Evolutionary conservation across 2,888 invertebrate genomes (phyloP), one percentile per base, ranked within the genome.

Genomic region (Fragum fragum): DNA sequence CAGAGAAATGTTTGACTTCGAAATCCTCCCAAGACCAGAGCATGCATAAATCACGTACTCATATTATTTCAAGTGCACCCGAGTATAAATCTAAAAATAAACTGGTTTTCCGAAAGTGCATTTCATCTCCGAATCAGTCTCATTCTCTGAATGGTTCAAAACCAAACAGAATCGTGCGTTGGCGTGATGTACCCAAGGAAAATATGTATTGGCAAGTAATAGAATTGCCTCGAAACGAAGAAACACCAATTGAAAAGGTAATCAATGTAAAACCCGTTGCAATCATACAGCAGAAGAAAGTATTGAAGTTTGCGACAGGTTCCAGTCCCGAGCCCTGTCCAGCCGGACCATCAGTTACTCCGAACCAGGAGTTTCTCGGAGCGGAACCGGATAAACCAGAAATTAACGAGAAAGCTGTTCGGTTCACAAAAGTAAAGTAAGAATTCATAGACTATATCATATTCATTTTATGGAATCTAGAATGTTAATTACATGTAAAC

Each of bases 231-330:
- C 39, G 57, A 3, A 68, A 61, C 23, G 47, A 66, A 1, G 70
- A 59, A 0, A 9, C 21, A 29, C 23, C 32, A 32, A 63, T 80
- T 0, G 73, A 66, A 5, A 77, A 78, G 23, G 80, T 70, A 1
- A 69, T 84, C 14, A 72, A 77, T 28, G 73, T 82, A 0, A 84
- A 84, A 55, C 80, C 81, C 26, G 70, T 87, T 23, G 66, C 82
- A 7, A 53, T 84, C 5, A 42, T 80, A 16, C 75, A 80, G 55
- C 82, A 76, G 32, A 87, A 79, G 36, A 79, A 79, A 36, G 61
- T 87, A 11, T 29, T 87, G 28, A 87, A 87, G 55, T 87, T 82
- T 70, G 79, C 71, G 1, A 81, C n/a, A 32, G 63, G 36, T 23
- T 2, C 42, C 5, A 39, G 66, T 26, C 42, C 42, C 1, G 39